Evolutionary conservation across 1,140 invertebrate genomes (phyloP), one percentile per base, ranked within the genome.

Genomic region (Caenorhabditis remanei): DNA sequence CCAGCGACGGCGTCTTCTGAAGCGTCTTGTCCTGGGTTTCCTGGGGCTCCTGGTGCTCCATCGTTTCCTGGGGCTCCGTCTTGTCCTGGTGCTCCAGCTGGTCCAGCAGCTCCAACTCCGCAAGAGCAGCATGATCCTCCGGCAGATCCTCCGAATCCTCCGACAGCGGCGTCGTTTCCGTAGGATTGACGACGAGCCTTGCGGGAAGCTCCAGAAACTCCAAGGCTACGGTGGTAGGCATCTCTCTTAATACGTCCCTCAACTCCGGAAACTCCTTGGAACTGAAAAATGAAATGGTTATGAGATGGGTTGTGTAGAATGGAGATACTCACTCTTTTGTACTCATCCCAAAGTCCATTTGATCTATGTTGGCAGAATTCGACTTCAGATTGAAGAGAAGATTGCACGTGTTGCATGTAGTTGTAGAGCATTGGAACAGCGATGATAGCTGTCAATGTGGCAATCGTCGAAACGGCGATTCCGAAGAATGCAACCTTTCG

Each of bases 401-500:
- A 89, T 65, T 89, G 89, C 9, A 89, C 88, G 67, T 89, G 84
- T 58, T 89, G 89, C 87, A 89, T 89, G 85, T 89, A 89, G 88
- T 89, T 89, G 88, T 89, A 89, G 55, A 89, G 85, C 89, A 89
- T 89, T 79, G 89, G 89, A 19, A 89, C 89, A 83, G 87, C 85
- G 71, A 89, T 50, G 71, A 89, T 87, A 40, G 87, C 85, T 19
- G 88, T 87, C 32, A 89, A 75, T 4, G 88, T 89, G 43, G 89
- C 89, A 21, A 89, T 85, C 0, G 89, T 89, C n/a, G 85, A 87
- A 46, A 89, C 79, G n/a, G 89, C 85, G 48, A 89, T 85, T 75
- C 89, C 89, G 67, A 89, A 89, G 88, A 89, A 89, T 24, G 89
- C 89, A 16, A 89, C 58, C 58, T 89, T 89, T 6, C 87, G 65